Evolutionary conservation across 2,113 vertebrate genomes (phyloP).

Genomic region (Gambusia affinis): DNA sequence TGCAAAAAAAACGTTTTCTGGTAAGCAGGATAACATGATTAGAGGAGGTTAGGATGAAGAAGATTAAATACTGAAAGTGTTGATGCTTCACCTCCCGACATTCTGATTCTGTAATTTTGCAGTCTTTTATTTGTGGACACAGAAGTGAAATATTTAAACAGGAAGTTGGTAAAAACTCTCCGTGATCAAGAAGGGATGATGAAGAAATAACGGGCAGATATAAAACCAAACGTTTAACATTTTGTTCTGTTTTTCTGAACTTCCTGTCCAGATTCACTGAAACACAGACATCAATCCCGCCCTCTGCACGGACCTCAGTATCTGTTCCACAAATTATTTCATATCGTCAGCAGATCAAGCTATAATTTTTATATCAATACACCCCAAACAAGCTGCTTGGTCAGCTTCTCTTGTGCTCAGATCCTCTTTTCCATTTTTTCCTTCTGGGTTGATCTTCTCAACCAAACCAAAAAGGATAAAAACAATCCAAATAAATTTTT

Average conservation of each 20-base stretch:
- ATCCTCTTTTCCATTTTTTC: conserved; percentile 44
- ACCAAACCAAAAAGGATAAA: neutral
- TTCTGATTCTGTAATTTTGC: neutral
- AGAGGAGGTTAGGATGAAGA: too few species aligned
- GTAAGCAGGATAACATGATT: too few species aligned
- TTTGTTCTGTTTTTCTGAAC: conserved; percentile 51
- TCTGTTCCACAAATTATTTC: conserved; percentile 56
- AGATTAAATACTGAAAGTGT: neutral
- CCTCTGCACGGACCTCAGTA: conserved; percentile 13
- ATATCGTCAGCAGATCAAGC: conserved; percentile 7
- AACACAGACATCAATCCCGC: neutral
- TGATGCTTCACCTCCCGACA: neutral
- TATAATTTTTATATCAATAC: neutral
- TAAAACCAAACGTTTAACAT: neutral
- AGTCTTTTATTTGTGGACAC: neutral
- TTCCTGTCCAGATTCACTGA: conserved; percentile 29
- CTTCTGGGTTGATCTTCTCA: neutral
- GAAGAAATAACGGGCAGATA: neutral
- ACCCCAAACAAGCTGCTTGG: conserved; percentile 15
- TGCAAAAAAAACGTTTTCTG: too few species aligned
- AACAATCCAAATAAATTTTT: neutral
- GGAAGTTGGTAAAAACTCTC: neutral
- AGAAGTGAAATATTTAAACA: conserved; percentile 42
- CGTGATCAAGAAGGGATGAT: conserved; percentile 45
- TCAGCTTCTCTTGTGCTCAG: conserved; percentile 18